Evolutionary conservation across 53 echinoderm and acorn worm genomes (phyloP), one percentile per base, ranked within the genome.

Genomic region (Crossaster papposus): DNA sequence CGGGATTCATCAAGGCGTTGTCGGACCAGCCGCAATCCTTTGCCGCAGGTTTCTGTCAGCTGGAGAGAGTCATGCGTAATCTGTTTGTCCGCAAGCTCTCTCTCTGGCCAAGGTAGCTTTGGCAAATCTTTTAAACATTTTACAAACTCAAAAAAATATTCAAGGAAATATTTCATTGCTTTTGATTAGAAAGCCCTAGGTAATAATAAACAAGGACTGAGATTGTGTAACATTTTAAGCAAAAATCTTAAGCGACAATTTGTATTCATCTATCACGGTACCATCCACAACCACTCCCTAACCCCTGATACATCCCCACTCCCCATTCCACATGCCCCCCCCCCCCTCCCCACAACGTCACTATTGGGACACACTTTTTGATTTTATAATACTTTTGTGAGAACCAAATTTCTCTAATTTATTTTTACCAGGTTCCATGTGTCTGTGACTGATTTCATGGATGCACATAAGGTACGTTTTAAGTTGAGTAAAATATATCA

Each of bases 1-100:
- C 54, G 10, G 98, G 96, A 4, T 98, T 96, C 92, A 98, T 98
- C 96, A 98, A 98, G 82, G 98, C 94, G 0, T 93, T 98, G 89
- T 96, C 98, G 30, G 98, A 98, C 73, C 94, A 96, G 35, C 98
- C 96, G 0, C 97, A 97, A 37, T 64, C 95, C 54, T 98, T 98
- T 26, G 93, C 98, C 53, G 92, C 96, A 15, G 96, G 98, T 24
- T 83, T 98, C 22, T 98, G 96, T 77, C 91, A 93, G 51, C 75
- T 98, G 71, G 98, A 98, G 81, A 83, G 96, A 54, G 96, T 98
- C 37, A 93, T 98, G 91, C 91, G 94, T 65, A 98, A 92, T 35
- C 83, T 98, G 74, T 98, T 98, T 82, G 96, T 98, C 31, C 91
- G 93, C 52, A 98, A 98, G 77, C 81, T 98, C 22, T 94, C 91